Conservation (phyloP, 2,113 vertebrate species). For the Bubo scandiacus region DNA sequence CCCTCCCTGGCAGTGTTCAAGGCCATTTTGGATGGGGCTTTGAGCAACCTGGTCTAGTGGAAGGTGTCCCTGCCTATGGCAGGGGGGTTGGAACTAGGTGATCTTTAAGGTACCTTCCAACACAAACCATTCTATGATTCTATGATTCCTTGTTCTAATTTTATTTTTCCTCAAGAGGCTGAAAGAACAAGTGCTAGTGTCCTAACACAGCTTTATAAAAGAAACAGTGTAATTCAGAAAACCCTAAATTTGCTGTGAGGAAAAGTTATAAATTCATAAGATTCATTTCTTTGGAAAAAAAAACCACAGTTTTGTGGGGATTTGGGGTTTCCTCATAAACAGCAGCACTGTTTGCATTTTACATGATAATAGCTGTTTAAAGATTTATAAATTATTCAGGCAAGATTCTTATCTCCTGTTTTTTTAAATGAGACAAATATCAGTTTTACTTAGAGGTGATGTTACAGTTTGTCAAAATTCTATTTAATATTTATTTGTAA, state of each 20-base stretch:
- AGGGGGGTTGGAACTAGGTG: background rate
- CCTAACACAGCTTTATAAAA: background rate
- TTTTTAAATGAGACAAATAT: background rate
- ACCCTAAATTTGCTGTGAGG: background rate
- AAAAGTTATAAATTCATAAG: background rate
- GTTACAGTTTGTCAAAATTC: background rate
- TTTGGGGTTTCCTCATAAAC: background rate
- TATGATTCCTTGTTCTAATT: background rate
- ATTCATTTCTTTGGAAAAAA: background rate
- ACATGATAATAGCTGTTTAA: background rate
- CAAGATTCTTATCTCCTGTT: background rate
- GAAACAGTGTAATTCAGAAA: background rate
- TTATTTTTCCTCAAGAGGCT: background rate
- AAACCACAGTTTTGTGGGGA: background rate
- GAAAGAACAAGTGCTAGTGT: background rate
- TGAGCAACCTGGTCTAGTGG: background rate
- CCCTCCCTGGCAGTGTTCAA: background rate
- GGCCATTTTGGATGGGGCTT: background rate
- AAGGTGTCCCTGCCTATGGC: background rate
- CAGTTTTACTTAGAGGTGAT: background rate
- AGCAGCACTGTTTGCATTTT: background rate
- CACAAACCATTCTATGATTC: background rate
- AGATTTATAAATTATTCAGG: conserved; percentile 22
- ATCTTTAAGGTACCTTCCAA: background rate
- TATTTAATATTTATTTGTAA: background rate